These are phyloP conservation scores for Sphinx pinastri DNA, from an alignment of 2,888 invertebrate genomes.

Conservation along the genomic window DNA sequence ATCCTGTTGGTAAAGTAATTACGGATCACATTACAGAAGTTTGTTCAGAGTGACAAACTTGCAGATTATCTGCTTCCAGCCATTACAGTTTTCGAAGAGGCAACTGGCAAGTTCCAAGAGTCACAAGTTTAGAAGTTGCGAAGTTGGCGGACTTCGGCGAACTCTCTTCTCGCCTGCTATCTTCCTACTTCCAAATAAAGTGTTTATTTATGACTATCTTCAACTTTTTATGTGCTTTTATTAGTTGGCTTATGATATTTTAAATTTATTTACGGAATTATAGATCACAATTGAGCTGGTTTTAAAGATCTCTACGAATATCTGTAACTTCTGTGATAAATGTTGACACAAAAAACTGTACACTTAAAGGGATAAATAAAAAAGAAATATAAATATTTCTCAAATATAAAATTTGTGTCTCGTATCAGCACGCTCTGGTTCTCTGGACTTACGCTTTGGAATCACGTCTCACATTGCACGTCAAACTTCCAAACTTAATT, in stretches of 20 bases:
- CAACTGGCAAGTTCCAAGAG: constrained; percentile 60
- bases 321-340: no score
- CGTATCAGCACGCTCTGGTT: no score
- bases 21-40: constrained; percentile 64
- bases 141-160: constrained; percentile 62
- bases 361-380: no score
- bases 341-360: no score
- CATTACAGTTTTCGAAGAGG: constrained; percentile 69
- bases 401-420: no score
- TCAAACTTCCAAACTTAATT: background rate
- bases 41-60: constrained; percentile 66
- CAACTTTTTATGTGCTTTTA: constrained; percentile 38
- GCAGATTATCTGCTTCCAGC: constrained; percentile 70
- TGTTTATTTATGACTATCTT: constrained; percentile 52
- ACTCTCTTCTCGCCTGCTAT: constrained; percentile 49
- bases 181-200: constrained; percentile 52
- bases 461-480: background rate
- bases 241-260: constrained; percentile 26
- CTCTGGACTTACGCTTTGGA: no score
- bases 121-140: constrained; percentile 57
- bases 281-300: no score
- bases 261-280: background rate
- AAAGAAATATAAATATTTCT: no score
- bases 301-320: no score
- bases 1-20: constrained; percentile 60